phyloP scores from a whole-genome alignment of 2,888 invertebrate species.

The Cheilosia vernalis region DNA sequence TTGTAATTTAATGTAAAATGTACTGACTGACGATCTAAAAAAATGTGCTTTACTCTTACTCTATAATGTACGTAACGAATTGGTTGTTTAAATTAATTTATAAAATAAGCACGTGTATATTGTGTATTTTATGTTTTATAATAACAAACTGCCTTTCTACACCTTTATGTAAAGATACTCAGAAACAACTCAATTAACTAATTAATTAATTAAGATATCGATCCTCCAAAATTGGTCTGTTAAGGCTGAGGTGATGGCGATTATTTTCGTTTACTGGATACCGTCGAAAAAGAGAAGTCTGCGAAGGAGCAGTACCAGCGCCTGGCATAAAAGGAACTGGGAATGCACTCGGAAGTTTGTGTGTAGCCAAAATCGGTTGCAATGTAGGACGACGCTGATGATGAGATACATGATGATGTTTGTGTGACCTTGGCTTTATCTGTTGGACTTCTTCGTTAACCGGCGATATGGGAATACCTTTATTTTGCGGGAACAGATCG shows the following conservation, averaged over 20 bases:
- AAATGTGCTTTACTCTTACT: too few species aligned
- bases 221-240: slow-evolving; percentile 2
- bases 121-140: too few species aligned
- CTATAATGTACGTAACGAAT: too few species aligned
- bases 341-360: slow-evolving; percentile 43
- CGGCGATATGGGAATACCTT: slow-evolving; percentile 11
- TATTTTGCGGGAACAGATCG: slow-evolving; percentile 75
- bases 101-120: too few species aligned
- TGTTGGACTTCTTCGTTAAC: slow-evolving; percentile 33
- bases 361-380: slow-evolving; percentile 31
- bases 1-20: too few species aligned
- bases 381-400: slow-evolving; percentile 31
- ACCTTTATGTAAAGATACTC: too few species aligned
- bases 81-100: too few species aligned
- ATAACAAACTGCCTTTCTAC: too few species aligned
- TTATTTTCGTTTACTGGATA: neutral
- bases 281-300: slow-evolving; percentile 1
- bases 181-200: too few species aligned
- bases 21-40: too few species aligned
- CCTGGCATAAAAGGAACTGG: slow-evolving; percentile 37
- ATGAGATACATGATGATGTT: slow-evolving; percentile 45
- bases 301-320: slow-evolving; percentile 18
- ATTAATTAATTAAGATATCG: neutral
- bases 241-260: neutral
- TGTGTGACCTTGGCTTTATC: slow-evolving; percentile 4